Evolutionary conservation across 2,888 invertebrate genomes (phyloP), one percentile per base, ranked within the genome.

Genomic region (Philereme transversata): DNA sequence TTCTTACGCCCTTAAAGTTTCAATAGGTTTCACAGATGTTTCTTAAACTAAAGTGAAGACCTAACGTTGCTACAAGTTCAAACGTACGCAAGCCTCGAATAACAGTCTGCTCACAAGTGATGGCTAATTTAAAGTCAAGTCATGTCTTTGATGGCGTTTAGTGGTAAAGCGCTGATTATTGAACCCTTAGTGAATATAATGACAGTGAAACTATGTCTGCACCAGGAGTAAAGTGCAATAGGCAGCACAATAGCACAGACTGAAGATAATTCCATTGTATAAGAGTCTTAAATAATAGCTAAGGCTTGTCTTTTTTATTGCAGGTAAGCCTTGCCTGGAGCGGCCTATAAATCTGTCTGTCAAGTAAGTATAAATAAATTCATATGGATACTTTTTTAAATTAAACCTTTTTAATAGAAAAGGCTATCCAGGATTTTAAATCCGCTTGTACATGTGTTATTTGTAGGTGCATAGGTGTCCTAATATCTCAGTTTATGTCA

Each of bases 201-300:
- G 65, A 59, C 61, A 63, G 55, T 58, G 62, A 60, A 67, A 67
- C 54, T 59, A 56, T 64, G 63, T 65, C 61, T 65, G 66, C 22
- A 22, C 47, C 51, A 52, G 60, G 56, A 62, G 63, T 65, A 65
- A 58, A 62, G 64, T 64, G 61, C 51, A 63, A 68, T 67, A 70
- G 70, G 70, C 70, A 70, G 70, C 67, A 70, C 70, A 70, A 70
- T 70, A 67, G 68, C 55, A 44, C 62, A 51, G 51, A 52, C 43
- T 60, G 64, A 68, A 67, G 65, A 70, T 70, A 70, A 69, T 69
- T 66, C 67, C 69, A 68, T 69, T 71, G 71, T 69, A 69, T 68
- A 47, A 65, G 64, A 67, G 57, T 56, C 62, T 69, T 66, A 67
- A 68, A 64, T 67, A 65, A 67, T 69, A 67, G 60, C 67, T 53